phyloP scores from a whole-genome alignment of 2,888 invertebrate species.

The Hymenopus coronatus region DNA sequence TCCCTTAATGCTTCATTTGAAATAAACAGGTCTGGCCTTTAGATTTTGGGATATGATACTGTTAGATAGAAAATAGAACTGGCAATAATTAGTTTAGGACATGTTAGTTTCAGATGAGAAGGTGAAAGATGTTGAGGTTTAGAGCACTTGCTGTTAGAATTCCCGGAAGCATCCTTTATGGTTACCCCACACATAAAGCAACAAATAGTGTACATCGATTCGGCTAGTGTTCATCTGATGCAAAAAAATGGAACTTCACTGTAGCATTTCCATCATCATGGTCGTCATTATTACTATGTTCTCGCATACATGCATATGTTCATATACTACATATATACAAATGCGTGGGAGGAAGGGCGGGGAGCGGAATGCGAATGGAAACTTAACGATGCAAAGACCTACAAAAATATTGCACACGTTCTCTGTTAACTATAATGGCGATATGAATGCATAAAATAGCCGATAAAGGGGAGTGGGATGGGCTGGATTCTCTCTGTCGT shows the following conservation, averaged over 20 bases:
- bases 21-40: too few species aligned
- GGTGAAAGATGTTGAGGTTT: neutral
- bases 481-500: neutral
- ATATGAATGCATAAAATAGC: slow-evolving; percentile 12
- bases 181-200: neutral
- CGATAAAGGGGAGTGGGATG: neutral
- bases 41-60: too few species aligned
- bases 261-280: neutral
- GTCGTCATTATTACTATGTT: neutral
- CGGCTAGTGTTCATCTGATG: neutral
- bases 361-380: neutral
- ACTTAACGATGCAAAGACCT: slow-evolving; percentile 15
- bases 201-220: neutral
- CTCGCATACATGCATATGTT: neutral
- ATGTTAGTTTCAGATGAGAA: neutral
- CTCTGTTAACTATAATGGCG: slow-evolving; percentile 3
- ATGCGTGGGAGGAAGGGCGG: too few species aligned
- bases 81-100: neutral
- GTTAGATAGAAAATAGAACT: too few species aligned
- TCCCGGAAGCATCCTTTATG: neutral
- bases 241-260: neutral
- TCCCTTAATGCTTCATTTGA: too few species aligned
- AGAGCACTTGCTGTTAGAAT: neutral
- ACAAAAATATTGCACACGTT: slow-evolving; percentile 1
- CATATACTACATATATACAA: neutral